Conservation (phyloP, 2,113 vertebrate genomes). For the Halichoerus grypus region DNA sequence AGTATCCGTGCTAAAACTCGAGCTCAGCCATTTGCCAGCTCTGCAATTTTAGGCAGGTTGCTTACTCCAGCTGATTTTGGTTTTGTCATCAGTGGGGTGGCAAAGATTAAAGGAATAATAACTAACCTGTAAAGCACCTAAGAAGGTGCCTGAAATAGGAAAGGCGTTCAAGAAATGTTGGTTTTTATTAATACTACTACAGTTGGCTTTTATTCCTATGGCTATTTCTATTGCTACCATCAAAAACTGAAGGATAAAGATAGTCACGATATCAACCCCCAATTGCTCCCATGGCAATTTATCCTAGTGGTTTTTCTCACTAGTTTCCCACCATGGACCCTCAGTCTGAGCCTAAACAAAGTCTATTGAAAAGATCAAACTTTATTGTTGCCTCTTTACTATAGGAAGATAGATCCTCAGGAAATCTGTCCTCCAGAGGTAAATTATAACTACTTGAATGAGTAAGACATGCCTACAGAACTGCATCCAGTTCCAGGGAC, state of each 20-base stretch:
- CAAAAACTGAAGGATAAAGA: not conserved
- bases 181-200: not conserved
- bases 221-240: not conserved
- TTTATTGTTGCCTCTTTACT: not conserved
- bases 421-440: not conserved
- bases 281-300: not conserved
- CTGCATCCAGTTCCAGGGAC: not conserved
- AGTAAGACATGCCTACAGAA: not conserved
- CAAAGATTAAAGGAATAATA: not conserved
- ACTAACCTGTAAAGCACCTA: not conserved
- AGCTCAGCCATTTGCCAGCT: not conserved
- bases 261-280: not conserved
- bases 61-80: not conserved
- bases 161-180: not conserved
- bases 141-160: not conserved
- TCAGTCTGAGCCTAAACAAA: not conserved
- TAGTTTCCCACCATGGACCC: not conserved
- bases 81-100: not conserved
- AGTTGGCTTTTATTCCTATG: not conserved
- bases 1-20: not conserved
- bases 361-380: not conserved
- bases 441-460: not conserved
- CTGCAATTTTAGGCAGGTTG: not conserved
- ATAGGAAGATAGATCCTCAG: not conserved
- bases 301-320: not conserved